Base-by-base conservation (phyloP, 2,113 vertebrate genomes). In the Synodontis membranacea region DNA sequence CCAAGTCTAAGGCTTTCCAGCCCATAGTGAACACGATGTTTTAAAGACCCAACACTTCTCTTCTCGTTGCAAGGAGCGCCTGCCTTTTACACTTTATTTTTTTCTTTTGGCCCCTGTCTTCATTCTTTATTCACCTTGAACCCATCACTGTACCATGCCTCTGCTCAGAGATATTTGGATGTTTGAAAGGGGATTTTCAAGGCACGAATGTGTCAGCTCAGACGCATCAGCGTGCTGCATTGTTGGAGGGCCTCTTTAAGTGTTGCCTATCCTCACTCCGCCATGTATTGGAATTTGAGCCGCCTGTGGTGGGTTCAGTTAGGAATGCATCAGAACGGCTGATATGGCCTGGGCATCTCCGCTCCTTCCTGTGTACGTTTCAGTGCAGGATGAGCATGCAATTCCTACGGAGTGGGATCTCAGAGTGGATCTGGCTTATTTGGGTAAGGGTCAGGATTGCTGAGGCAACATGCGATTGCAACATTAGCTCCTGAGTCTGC, bases 41-140 rank as follows among this genome's bases (percentile, higher is more conserved):
- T 90, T 91, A 88, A 91, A 90, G 84, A 82, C 90, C 76, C 86
- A 82, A 86, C 81, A 89, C 56, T 78, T 79, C 83, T 80, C 84
- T 44, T 83, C 89, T 87, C 84, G 48, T 88, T 86, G 85, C 46
- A 86, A 83, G 80, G 72, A 21, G 28, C 34, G 28, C 58, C 60
- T 72, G 46, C n/a, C 28, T 81, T 64, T 58, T 68, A 48, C n/a
- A 11, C 50, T 54, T 70, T 56, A 76, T 60, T 78, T 48, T 84
- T 85, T 86, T 2, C 11, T n/a, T 74, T n/a, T 37, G 82, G 37
- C 72, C 62, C 76, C 80, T 86, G 23, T 66, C 4, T 62, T 58
- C 72, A 79, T 88, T 87, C 39, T 60, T 46, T 52, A 64, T 80
- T 89, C 76, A 34, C 83, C 64, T 86, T 62, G 85, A 87, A 85